Percentiles rank a stretch among this genome's conserved stretches.
Conservation (phyloP, 92 coral and sea anemone species). For the Virgularia gustaviana region DNA sequence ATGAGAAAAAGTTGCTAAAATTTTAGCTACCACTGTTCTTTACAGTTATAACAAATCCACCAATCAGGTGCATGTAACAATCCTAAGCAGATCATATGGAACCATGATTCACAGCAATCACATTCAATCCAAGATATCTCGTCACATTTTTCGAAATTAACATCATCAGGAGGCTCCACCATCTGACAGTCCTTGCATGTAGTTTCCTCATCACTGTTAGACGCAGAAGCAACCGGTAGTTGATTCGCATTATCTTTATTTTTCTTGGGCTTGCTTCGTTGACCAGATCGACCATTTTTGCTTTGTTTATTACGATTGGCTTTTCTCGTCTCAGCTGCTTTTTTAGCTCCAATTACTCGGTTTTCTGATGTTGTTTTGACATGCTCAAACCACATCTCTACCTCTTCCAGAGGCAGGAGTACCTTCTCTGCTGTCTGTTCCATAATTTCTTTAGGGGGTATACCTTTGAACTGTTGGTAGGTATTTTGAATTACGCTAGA, state of each 20-base stretch:
- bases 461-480: conserved; percentile 32
- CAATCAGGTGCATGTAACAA: conserved; percentile 42
- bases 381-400: conserved; percentile 47
- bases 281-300: conserved; percentile 2
- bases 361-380: conserved; percentile 48
- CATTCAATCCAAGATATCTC: conserved; percentile 55
- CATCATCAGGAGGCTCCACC: conserved; percentile 34
- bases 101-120: conserved; percentile 53
- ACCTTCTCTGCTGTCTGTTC: conserved; percentile 43
- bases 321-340: conserved; percentile 47
- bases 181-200: conserved; percentile 31
- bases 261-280: conserved; percentile 3
- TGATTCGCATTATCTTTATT: conserved; percentile 7
- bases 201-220: conserved; percentile 33
- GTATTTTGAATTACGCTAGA: conserved; percentile 46
- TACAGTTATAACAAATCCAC: conserved; percentile 40
- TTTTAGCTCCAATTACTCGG: conserved; percentile 48
- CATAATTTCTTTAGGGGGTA: conserved; percentile 30
- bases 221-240: background rate
- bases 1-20: background rate
- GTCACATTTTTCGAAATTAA: conserved; percentile 22
- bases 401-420: conserved; percentile 48
- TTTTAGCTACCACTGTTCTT: conserved; percentile 29
- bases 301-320: conserved; percentile 35
- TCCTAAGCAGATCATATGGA: conserved; percentile 42